These are phyloP conservation scores for Mandrillus leucophaeus DNA, from an alignment of 2,113 vertebrate genomes.

Conservation along the genomic window DNA sequence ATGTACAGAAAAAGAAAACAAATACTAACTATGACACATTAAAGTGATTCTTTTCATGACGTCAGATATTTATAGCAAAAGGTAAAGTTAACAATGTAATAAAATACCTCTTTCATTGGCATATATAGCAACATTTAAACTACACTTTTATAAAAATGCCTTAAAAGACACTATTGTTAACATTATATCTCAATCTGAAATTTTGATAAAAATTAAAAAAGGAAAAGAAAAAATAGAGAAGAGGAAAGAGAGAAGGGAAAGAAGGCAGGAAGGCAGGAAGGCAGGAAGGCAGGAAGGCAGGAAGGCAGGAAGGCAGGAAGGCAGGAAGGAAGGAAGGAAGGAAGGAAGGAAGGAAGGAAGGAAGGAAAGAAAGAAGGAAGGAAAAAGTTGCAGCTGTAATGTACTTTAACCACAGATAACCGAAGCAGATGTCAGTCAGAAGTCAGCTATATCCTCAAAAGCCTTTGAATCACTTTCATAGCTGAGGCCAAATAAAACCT, in stretches of 20 bases:
- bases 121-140: neutral
- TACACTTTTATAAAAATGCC: neutral
- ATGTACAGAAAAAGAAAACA: neutral
- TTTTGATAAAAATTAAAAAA: neutral
- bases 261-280: no score
- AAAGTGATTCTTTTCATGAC: neutral
- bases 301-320: accelerated
- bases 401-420: neutral
- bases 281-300: no score
- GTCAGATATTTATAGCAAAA: neutral
- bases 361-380: no score
- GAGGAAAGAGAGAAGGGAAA: neutral
- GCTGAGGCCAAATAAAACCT: neutral
- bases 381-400: neutral
- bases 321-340: no score
- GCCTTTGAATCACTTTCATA: neutral
- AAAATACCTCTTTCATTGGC: neutral
- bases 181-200: neutral
- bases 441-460: neutral
- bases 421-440: neutral
- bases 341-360: no score
- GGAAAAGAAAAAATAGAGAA: neutral
- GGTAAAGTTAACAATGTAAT: neutral
- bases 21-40: neutral
- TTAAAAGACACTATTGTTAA: neutral